Conservation (phyloP, 2,113 vertebrate species). For the Mus spicilegus region DNA sequence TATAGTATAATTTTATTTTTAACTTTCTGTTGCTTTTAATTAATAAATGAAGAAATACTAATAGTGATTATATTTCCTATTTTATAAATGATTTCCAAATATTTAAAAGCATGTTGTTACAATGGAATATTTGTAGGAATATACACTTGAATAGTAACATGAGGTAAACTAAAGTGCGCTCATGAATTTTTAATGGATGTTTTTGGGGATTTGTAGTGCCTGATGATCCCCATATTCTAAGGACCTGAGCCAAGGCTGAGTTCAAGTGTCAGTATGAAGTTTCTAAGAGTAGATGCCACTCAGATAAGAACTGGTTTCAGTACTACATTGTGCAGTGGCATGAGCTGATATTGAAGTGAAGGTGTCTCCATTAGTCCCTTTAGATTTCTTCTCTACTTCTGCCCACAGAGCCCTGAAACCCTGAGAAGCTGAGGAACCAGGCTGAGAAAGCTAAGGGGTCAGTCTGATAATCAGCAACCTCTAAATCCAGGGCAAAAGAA, state of each 20-base stretch:
- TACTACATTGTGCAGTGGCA: no score
- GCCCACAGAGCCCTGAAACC: no score
- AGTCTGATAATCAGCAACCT: neutral
- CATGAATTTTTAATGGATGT: neutral
- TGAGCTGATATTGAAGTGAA: neutral
- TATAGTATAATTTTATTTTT: neutral
- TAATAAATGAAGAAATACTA: neutral
- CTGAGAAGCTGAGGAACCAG: neutral
- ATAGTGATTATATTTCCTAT: neutral
- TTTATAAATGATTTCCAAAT: neutral
- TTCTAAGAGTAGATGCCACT: neutral
- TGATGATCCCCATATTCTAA: neutral
- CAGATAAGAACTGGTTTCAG: no score
- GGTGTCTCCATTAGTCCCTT: no score
- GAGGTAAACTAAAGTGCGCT: neutral
- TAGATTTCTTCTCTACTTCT: neutral
- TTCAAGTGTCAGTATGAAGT: neutral
- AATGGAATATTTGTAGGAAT: neutral
- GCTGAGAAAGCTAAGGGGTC: neutral
- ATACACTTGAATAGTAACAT: neutral
- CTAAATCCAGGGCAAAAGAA: neutral
- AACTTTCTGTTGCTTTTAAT: neutral
- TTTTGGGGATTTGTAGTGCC: neutral
- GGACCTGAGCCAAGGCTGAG: neutral
- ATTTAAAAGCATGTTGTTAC: neutral